Percentiles rank a stretch among this genome's conserved stretches.
Conservation (phyloP, 2,888 invertebrate genomes). For the Thalpophila matura region DNA sequence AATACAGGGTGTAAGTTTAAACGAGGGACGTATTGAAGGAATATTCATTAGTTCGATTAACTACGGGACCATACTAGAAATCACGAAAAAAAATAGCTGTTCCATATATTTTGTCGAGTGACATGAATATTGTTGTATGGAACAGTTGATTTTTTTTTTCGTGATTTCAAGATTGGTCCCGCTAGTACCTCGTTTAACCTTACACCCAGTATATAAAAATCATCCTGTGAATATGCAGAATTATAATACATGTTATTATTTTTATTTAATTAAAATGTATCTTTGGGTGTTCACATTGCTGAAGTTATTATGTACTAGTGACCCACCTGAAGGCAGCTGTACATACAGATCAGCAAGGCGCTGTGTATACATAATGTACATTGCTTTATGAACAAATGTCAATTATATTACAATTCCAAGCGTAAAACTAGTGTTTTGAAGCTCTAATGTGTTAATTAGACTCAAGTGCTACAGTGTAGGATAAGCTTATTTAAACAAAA, state of each 20-base stretch:
- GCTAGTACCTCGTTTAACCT: too few species aligned
- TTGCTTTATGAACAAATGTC: slow-evolving; percentile 45
- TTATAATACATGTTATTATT: too few species aligned
- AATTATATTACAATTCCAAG: slow-evolving; percentile 53
- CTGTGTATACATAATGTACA: slow-evolving; percentile 41
- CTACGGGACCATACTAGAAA: too few species aligned
- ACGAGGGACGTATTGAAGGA: too few species aligned
- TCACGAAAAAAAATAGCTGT: too few species aligned
- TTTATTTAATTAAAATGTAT: too few species aligned
- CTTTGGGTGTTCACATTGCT: slow-evolving; percentile 12
- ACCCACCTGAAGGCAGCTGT: background rate
- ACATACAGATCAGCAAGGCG: background rate
- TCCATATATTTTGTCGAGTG: too few species aligned
- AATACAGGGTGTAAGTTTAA: too few species aligned
- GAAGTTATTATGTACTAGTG: background rate
- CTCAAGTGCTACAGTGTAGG: slow-evolving; percentile 62
- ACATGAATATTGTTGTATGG: too few species aligned
- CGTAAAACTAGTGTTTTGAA: slow-evolving; percentile 58
- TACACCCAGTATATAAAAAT: background rate
- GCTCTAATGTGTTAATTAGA: slow-evolving; percentile 58
- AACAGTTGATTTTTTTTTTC: too few species aligned
- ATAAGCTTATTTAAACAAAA: slow-evolving; percentile 66
- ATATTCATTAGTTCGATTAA: too few species aligned
- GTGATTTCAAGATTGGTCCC: too few species aligned
- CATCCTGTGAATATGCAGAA: background rate